Evolutionary conservation across 1,140 invertebrate genomes (phyloP), one percentile per base, ranked within the genome.

Genomic region (Gonatopus flavifemur): DNA sequence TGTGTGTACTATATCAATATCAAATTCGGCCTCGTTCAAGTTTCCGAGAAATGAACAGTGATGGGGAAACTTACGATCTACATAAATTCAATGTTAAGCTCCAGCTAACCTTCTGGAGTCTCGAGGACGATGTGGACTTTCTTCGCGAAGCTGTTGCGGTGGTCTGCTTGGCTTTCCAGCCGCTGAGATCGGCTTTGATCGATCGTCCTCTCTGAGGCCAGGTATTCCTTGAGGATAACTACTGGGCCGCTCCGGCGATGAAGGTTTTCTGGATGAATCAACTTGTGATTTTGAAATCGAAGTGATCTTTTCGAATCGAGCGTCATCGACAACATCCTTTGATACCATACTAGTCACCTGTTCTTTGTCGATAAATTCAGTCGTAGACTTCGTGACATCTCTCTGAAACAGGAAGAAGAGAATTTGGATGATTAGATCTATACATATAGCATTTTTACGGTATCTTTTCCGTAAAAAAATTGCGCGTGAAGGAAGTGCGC

Each of bases 261-360:
- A 48, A 4, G 30, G 54, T 50, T 59, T 61, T 15, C 28, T 51
- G 35, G 63, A 43, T n/a, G 54, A 58, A 38, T 64, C 60, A 4
- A 12, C 35, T 5, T 59, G 52, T 13, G 58, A 44, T 19, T 22
- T 58, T 20, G 59, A 41, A 3, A 28, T 35, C n/a, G 55, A 24
- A 8, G 39, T 51, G 50, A 61, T 51, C 47, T 45, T 56, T 38
- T 67, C 59, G 44, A 64, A 59, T 33, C 52, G 49, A 7, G 21
- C 59, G 21, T 74, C 60, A 38, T 72, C 70, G 40, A 64, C 53
- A 51, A 72, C 72, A 74, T 76, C 69, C 50, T 63, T 63, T 40
- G 64, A 40, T 63, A 75, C 72, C 70, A 74, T 77, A 49, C 68
- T 74, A 63, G 65, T 74, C 67, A 72, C 55, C 68, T 69, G 69